These are phyloP conservation scores for Myzus persicae DNA, from an alignment of 1,140 invertebrate genomes.

Conservation along the genomic window DNA sequence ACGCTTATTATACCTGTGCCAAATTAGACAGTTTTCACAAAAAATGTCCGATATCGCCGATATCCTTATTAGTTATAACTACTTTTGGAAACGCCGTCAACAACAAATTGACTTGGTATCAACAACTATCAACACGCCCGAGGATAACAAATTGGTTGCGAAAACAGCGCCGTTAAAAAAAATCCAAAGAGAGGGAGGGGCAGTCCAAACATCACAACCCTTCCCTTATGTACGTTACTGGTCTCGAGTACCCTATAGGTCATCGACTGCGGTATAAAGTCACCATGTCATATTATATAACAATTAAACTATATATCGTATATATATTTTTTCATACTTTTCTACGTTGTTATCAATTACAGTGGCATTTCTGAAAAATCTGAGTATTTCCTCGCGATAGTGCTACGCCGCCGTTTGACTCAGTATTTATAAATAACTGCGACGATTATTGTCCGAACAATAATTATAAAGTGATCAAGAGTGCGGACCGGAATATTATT, in stretches of 20 bases:
- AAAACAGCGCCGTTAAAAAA: neutral
- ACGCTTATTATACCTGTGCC: too few species aligned
- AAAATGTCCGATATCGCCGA: neutral
- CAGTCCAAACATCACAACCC: neutral
- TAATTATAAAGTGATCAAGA: conserved; percentile 24
- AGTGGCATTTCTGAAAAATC: neutral
- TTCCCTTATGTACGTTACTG: neutral
- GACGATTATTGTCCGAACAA: neutral
- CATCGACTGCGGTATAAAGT: neutral
- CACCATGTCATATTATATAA: neutral
- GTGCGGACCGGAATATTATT: neutral
- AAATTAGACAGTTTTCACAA: neutral
- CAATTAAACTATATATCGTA: neutral
- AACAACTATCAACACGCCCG: neutral
- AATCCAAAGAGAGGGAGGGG: neutral
- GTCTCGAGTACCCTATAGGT: neutral
- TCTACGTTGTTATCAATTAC: neutral
- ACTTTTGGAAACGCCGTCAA: neutral
- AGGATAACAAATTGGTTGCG: neutral
- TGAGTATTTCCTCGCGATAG: neutral
- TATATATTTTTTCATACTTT: neutral
- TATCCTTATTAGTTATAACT: neutral
- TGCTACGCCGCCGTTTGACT: neutral
- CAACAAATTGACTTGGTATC: neutral
- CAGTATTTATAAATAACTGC: neutral